phyloP scores from a whole-genome alignment of 1,140 invertebrate genomes.

The Acromyrmex charruanus region DNA sequence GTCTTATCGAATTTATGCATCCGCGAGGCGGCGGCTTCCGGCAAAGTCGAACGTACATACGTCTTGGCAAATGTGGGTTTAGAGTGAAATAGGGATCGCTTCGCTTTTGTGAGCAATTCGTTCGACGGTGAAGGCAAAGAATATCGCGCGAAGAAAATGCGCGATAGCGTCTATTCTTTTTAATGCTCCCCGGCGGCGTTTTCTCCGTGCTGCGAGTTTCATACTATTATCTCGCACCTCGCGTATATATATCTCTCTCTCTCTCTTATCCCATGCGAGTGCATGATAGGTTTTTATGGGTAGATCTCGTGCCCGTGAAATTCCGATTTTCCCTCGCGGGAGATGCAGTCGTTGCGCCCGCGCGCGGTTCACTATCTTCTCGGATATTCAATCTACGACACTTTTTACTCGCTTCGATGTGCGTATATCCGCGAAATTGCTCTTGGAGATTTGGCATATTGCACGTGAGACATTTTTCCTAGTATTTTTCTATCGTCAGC shows the following conservation, averaged over 20 bases:
- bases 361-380: conserved; percentile 28
- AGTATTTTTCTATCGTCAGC: conserved; percentile 9
- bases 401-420: conserved; percentile 25
- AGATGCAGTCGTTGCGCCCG: conserved; percentile 35
- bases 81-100: conserved; percentile 46
- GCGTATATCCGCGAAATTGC: conserved; percentile 41
- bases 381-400: conserved; percentile 54
- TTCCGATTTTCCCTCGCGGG: conserved; percentile 58
- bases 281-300: conserved; percentile 46
- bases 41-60: conserved; percentile 51
- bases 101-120: conserved; percentile 33
- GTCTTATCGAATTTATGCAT: conserved; percentile 81
- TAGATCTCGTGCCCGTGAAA: conserved; percentile 58
- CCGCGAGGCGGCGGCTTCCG: conserved; percentile 58
- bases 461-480: background rate
- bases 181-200: conserved; percentile 35
- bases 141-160: conserved; percentile 33
- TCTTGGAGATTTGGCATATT: conserved; percentile 1
- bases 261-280: conserved; percentile 21
- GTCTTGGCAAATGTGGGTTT: conserved; percentile 51
- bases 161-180: conserved; percentile 56
- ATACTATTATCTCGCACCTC: conserved; percentile 34
- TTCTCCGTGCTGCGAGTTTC: background rate
- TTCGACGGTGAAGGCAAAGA: background rate
- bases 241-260: background rate